phyloP scores from a whole-genome alignment of 2,888 invertebrate species.

The Eremobia ochroleuca region DNA sequence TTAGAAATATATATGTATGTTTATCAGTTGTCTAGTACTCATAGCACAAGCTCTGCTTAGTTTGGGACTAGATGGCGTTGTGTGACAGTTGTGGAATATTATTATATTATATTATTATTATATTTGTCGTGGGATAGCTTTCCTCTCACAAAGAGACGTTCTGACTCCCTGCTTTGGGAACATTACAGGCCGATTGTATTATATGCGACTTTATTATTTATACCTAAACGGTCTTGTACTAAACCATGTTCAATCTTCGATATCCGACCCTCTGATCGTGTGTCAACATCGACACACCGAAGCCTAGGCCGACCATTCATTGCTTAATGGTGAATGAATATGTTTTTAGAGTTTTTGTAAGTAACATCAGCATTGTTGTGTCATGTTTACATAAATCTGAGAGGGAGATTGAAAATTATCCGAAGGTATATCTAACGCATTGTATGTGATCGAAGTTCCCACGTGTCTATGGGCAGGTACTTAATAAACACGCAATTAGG shows the following conservation, averaged over 20 bases:
- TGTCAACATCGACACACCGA: slow-evolving; percentile 1
- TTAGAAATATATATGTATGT: too few relatives aligned
- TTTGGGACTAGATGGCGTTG: too few relatives aligned
- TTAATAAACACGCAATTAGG: neutral
- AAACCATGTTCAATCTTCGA: neutral
- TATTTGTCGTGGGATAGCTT: neutral
- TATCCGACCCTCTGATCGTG: neutral
- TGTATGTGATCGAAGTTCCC: slow-evolving; percentile 59
- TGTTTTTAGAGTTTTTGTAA: slow-evolving; percentile 14
- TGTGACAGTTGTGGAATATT: too few relatives aligned
- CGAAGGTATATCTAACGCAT: neutral
- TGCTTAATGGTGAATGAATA: slow-evolving; percentile 18
- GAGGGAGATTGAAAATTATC: slow-evolving; percentile 27
- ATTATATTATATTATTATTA: too few relatives aligned
- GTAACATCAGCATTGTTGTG: slow-evolving; percentile 33
- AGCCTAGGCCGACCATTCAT: neutral
- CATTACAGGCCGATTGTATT: neutral
- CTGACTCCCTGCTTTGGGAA: neutral
- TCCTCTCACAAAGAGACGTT: neutral
- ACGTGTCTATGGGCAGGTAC: slow-evolving; percentile 54
- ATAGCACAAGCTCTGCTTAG: too few relatives aligned
- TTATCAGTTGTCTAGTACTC: too few relatives aligned
- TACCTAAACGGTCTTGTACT: neutral
- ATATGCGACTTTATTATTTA: neutral
- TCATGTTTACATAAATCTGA: slow-evolving; percentile 38